Evolutionary conservation across 2,888 invertebrate genomes (phyloP).

Genomic region (Lordiphosa fenestrarum): DNA sequence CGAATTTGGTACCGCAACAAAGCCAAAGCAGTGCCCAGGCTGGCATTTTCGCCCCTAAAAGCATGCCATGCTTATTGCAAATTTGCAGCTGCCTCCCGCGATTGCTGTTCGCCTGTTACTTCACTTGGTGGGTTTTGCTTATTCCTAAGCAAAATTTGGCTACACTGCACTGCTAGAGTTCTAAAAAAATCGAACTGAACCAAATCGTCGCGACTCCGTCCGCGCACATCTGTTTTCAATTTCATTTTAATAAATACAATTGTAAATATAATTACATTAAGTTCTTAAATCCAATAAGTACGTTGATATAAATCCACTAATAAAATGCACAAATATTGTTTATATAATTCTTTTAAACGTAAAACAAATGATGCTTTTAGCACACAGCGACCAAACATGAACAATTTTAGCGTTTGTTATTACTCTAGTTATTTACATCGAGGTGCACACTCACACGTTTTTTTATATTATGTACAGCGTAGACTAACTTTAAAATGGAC

Average conservation of each 20-base stretch:
- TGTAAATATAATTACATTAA: conserved; percentile 50
- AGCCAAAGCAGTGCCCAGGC: no score
- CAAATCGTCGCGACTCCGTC: no score
- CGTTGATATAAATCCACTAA: conserved; percentile 37
- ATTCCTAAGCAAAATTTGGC: no score
- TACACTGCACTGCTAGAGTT: no score
- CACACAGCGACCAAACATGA: conserved; percentile 49
- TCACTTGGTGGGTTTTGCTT: no score
- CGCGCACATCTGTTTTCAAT: neutral
- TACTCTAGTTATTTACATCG: conserved; percentile 10
- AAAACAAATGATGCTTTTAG: conserved; percentile 40
- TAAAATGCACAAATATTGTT: conserved; percentile 52
- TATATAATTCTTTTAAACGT: conserved; percentile 20
- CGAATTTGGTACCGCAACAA: no score
- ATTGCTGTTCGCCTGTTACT: no score
- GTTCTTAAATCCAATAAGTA: conserved; percentile 49
- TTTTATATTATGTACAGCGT: no score
- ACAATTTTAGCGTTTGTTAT: conserved; percentile 35
- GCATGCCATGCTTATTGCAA: no score
- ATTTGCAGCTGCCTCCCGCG: no score
- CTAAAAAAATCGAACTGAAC: no score
- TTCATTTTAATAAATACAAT: conserved; percentile 33
- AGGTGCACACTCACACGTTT: conserved; percentile 21
- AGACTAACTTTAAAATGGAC: conserved; percentile 22
- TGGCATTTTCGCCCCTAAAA: no score